Conservation (phyloP, 2,888 invertebrate species). For the Nycteola revayana region DNA sequence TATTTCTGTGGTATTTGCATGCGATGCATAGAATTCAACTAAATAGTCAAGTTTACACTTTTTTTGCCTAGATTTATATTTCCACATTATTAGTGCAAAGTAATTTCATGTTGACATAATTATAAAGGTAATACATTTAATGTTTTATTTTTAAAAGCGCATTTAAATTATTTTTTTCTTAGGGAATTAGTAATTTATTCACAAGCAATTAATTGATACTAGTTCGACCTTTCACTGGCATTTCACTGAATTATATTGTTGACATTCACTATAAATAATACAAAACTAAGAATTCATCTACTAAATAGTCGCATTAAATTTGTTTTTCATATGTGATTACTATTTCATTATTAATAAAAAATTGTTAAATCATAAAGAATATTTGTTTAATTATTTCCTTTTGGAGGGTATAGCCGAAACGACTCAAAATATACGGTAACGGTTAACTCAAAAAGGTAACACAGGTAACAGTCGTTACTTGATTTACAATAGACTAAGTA, state of each 20-base stretch:
- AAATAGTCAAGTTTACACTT: conserved; percentile 21
- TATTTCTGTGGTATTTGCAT: conserved; percentile 19
- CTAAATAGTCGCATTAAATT: conserved; percentile 24
- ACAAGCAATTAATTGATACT: conserved; percentile 9
- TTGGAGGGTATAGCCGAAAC: too few species aligned
- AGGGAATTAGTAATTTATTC: conserved; percentile 5
- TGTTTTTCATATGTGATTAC: conserved; percentile 39
- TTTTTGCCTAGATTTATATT: conserved; percentile 3
- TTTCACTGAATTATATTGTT: conserved; percentile 21
- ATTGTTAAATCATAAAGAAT: conserved; percentile 36
- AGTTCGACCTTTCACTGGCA: conserved; percentile 5
- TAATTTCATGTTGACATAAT: background rate
- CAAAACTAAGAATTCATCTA: conserved; percentile 17
- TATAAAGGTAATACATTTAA: too few species aligned
- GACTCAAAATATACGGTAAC: too few species aligned
- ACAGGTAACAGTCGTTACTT: too few species aligned
- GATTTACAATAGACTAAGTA: too few species aligned
- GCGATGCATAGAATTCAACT: conserved; percentile 34
- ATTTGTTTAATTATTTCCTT: conserved; percentile 6
- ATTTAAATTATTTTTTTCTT: conserved; percentile 11
- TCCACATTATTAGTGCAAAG: conserved; percentile 2
- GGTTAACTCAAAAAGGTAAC: too few species aligned
- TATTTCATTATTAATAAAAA: conserved; percentile 41
- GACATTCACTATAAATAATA: conserved; percentile 27
- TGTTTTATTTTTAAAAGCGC: conserved; percentile 2